These are phyloP conservation scores for Apus apus DNA, from an alignment of 2,113 vertebrate genomes.

Conservation along the genomic window DNA sequence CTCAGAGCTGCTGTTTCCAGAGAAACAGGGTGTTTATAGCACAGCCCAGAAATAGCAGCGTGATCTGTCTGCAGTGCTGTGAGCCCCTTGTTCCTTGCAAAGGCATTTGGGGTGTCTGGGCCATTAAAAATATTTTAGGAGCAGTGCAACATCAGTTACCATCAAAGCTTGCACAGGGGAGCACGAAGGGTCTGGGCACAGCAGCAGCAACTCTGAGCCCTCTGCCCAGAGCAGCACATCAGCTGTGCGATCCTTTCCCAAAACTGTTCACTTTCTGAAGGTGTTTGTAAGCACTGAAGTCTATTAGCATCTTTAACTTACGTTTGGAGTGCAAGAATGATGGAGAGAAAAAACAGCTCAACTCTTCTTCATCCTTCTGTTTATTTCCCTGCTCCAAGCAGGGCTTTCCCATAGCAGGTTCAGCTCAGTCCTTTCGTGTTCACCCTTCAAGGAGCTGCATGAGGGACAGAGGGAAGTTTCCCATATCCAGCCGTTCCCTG, in stretches of 20 bases:
- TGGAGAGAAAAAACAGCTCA: neutral
- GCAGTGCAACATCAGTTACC: neutral
- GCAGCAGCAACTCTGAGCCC: neutral
- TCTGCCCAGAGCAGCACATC: neutral
- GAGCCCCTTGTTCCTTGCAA: neutral
- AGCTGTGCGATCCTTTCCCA: fast-evolving
- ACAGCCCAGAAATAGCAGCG: fast-evolving
- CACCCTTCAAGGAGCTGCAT: neutral
- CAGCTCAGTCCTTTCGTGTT: neutral
- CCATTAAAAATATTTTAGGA: neutral
- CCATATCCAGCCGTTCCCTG: neutral
- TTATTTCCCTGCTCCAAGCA: neutral
- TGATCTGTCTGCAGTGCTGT: neutral
- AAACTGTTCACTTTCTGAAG: neutral
- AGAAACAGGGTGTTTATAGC: neutral
- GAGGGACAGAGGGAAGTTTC: neutral
- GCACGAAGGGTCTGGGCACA: fast-evolving
- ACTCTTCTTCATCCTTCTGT: neutral
- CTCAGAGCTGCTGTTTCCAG: neutral
- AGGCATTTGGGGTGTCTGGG: neutral
- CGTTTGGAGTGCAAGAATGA: neutral
- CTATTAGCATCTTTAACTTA: neutral
- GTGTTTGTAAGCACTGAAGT: neutral
- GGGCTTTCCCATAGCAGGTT: neutral
- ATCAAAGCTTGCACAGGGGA: neutral